Base-by-base conservation (phyloP, 2,113 vertebrate genomes). In the Cariama cristata region DNA sequence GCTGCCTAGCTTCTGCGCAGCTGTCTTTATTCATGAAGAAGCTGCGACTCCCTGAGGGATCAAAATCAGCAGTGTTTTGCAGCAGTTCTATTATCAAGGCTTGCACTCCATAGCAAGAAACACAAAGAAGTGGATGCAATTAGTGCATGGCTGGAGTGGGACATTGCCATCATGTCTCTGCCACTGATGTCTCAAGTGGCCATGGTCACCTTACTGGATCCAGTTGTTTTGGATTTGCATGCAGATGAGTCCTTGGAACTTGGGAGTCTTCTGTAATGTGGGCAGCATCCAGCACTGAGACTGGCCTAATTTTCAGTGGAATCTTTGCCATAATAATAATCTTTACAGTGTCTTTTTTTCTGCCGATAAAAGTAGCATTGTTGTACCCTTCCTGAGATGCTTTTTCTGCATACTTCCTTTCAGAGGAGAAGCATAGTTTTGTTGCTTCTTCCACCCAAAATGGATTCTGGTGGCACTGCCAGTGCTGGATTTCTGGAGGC, bases 341-440 rank as follows among this genome's bases (percentile, higher is more conserved):
- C 4, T 58, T 81, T 33, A 3, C 7, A 11, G 3, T 24, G 10
- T 11, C 2, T 45, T 26, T 24, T 49, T 58, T 22, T 40, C 47
- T 44, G 7, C 13, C 9, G 22, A 5, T n/a, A 28, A 23, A 64
- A 59, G 14, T 4, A 45, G 4, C 19, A 49, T 14, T 1, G 0
- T 19, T 30, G 7, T 24, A 19, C 11, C 14, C 19, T 80, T 77
- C 73, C 35, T 35, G 42, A 63, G 47, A 17, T 32, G 30, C 12
- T 30, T 55, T 33, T 42, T 8, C 49, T 59, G 13, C 3, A 0
- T 5, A 4, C 64, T 76, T 49, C 33, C 35, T 26, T 47, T 35
- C 3, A 3, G 50, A 89, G 27, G 12, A 62, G 47, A 44, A 38
- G 27, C 5, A 8, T 1, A 15, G 9, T 4, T 42, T n/a, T 50